phyloP scores from a whole-genome alignment of 2,113 vertebrate genomes.

The Galemys pyrenaicus region DNA sequence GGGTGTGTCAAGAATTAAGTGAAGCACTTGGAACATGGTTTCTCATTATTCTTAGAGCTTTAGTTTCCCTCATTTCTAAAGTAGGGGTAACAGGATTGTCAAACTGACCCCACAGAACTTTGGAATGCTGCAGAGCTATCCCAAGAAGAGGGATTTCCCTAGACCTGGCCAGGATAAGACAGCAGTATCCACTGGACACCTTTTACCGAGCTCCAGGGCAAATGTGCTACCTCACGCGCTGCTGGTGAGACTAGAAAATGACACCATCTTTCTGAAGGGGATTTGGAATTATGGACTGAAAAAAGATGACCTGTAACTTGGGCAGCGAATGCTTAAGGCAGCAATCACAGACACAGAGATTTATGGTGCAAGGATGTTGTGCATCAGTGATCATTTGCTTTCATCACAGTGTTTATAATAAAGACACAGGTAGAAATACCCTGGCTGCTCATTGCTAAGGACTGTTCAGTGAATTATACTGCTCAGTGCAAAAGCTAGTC shows the following conservation, averaged over 20 bases:
- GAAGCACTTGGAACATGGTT: neutral
- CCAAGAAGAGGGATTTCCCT: neutral
- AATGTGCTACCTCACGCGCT: neutral
- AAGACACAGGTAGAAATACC: neutral
- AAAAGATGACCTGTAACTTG: neutral
- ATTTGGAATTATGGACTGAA: neutral
- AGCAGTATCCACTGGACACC: neutral
- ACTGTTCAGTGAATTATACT: neutral
- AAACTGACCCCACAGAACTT: neutral
- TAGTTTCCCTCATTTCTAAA: neutral
- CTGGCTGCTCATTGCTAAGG: neutral
- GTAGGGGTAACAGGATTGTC: neutral
- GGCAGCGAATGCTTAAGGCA: neutral
- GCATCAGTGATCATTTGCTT: too few relatives aligned
- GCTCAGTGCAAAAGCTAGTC: neutral
- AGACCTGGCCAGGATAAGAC: neutral
- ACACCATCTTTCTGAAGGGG: neutral
- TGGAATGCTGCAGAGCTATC: neutral
- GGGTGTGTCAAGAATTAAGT: neutral
- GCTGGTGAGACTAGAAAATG: neutral
- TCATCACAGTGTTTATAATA: neutral
- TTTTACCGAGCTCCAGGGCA: neutral
- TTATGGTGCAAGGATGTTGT: neutral
- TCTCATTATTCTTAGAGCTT: neutral
- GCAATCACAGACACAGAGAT: neutral